Base-by-base conservation (phyloP, 2,888 invertebrate species). In the Marronus borbonicus region DNA sequence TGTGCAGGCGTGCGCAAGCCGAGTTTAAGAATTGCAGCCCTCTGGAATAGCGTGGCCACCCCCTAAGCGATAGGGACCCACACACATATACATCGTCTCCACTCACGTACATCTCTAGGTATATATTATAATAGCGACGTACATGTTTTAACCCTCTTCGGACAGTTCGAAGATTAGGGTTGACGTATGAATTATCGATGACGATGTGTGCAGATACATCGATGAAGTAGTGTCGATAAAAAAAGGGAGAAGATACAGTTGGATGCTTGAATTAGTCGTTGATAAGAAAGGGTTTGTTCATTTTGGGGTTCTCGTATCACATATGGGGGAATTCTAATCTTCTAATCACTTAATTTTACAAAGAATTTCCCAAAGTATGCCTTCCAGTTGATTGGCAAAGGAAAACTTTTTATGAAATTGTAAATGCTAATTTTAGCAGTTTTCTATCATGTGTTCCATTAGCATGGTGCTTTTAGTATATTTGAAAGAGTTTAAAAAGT, bases 1-100 rank as follows among this genome's bases (percentile, higher is more conserved):
- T 69, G 83, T 83, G 83, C 89, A 89, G 87, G 89, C 89, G 89
- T 88, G 88, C 90, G 89, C 86, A 85, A 82, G 81, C 82, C 80
- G 84, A 20, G 20, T 20, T 17, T 81, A 85, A 83, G 84, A 85
- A 85, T 86, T 86, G 82, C 81, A 82, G 80, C 81, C 80, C 79
- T 81, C 76, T 58, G 79, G 79, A 77, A 77, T 69, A 76, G 78
- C 24, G 81, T 80, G 81, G 81, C 82, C 81, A 81, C 81, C 81
- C 81, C 83, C 80, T 58, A 65, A 75, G 85, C 84, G 77, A 69
- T 79, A 79, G 79, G 79, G 79, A 79, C 79, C 64, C 75, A 36
- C 60, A 58, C 75, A 36, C 68, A 39, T 69, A 58, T 17, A 58
- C 55, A 58, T 58, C 55, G 55, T 58, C 55, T 58, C 20, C 55